phyloP scores from a whole-genome alignment of 2,113 vertebrate species.

The Piaya cayana region DNA sequence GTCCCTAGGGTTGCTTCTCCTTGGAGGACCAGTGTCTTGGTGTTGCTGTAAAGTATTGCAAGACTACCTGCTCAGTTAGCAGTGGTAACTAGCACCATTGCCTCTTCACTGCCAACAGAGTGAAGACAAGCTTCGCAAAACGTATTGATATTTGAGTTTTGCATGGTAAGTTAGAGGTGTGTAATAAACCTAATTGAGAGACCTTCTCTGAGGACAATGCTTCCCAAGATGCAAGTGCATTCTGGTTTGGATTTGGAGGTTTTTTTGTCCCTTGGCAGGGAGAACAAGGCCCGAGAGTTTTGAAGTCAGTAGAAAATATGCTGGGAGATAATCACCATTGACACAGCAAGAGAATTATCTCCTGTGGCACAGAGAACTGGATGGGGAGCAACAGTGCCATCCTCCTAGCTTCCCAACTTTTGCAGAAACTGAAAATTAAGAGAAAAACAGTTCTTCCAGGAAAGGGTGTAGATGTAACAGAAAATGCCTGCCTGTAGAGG shows the following conservation, averaged over 20 bases:
- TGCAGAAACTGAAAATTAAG: not conserved
- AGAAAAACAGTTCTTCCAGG: not conserved
- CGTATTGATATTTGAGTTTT: not conserved
- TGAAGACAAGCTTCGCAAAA: not conserved
- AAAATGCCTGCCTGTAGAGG: not conserved
- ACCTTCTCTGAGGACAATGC: not conserved
- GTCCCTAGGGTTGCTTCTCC: not conserved
- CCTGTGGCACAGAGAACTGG: not conserved
- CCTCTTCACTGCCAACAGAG: not conserved
- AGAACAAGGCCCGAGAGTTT: not conserved
- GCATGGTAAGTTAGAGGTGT: not conserved
- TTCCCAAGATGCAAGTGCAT: not conserved
- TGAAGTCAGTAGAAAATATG: slow-evolving; percentile 25
- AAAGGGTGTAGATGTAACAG: not conserved
- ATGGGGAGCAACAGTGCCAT: not conserved
- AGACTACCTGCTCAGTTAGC: not conserved
- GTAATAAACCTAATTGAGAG: not conserved
- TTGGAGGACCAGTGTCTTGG: not conserved
- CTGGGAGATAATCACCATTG: not conserved
- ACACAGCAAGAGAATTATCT: not conserved
- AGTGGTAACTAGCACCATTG: not conserved
- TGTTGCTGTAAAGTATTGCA: not conserved
- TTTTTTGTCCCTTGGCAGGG: not conserved
- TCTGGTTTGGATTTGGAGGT: not conserved
- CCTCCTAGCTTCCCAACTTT: not conserved